Evolutionary conservation across 2,888 invertebrate genomes (phyloP), one percentile per base, ranked within the genome.

Genomic region (Caenorhabditis angaria): DNA sequence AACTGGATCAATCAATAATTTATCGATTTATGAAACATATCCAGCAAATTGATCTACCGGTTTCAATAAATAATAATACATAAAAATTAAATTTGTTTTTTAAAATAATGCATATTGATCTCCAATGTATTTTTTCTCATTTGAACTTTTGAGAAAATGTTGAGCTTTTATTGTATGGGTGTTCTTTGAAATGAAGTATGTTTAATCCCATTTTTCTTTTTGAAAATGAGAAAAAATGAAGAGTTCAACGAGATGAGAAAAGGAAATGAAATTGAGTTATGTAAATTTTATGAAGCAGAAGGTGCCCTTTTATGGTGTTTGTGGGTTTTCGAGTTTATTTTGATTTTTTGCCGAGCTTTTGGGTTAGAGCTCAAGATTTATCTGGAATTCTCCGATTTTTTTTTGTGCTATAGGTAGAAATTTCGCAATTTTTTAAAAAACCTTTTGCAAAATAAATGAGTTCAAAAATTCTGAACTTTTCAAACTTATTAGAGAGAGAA

Each of bases 151-250:
- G 1, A 22, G 5, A 24, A 18, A 6, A 24, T 24, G 6, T 10
- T 8, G n/a, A 50, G 6, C 4, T 50, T 50, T 22, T 50, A 4
- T 50, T 50, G 50, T 50, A 50, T 50, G 50, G 50, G 50, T 50
- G n/a, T n/a, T n/a, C n/a, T n/a, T n/a, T n/a, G n/a, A n/a, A n/a
- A n/a, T n/a, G n/a, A n/a, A n/a, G n/a, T n/a, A n/a, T n/a, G n/a
- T n/a, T n/a, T n/a, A n/a, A n/a, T n/a, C n/a, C n/a, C n/a, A n/a
- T n/a, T n/a, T n/a, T n/a, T n/a, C 18, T 41, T 18, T 41, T 20
- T 50, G 50, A 50, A 50, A 50, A 50, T 20, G 22, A 50, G 50
- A 50, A 50, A 6, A 61, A 72, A 67, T 41, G 8, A 48, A 61
- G 28, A 61, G 54, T 18, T 57, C 35, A 25, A n/a, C 35, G 35